Percentiles rank a stretch among this genome's conserved stretches.
These are phyloP conservation scores for Trypoxylus dichotomus DNA, from an alignment of 1,140 invertebrate genomes.

Conservation along the genomic window DNA sequence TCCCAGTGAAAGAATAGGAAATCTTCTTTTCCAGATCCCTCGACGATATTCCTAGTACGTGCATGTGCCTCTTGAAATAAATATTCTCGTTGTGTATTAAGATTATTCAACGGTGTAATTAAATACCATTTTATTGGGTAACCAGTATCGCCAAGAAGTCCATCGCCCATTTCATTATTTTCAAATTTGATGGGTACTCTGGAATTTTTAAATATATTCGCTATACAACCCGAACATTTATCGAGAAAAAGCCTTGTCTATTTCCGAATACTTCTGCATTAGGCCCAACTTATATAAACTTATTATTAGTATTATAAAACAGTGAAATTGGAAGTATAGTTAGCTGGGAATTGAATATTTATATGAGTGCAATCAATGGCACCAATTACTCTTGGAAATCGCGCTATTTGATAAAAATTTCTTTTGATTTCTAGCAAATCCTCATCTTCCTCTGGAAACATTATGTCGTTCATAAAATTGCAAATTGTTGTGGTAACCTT, in stretches of 20 bases:
- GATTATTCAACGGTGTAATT: constrained; percentile 43
- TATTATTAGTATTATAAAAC: too few relatives aligned
- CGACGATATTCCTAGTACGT: too few relatives aligned
- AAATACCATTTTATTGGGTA: constrained; percentile 38
- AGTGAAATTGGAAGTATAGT: not conserved
- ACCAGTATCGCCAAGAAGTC: constrained; percentile 30
- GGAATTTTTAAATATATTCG: constrained; percentile 46
- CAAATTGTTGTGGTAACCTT: not conserved
- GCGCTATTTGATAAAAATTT: constrained; percentile 41
- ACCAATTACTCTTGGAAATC: constrained; percentile 47
- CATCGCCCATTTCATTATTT: constrained; percentile 5
- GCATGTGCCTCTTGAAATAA: constrained; percentile 49
- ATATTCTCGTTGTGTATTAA: constrained; percentile 38
- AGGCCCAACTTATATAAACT: constrained; percentile 7
- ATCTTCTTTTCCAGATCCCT: too few relatives aligned
- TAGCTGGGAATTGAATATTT: constrained; percentile 35
- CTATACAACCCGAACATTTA: constrained; percentile 50
- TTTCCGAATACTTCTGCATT: constrained; percentile 50
- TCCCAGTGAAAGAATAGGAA: too few relatives aligned
- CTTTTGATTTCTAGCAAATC: not conserved
- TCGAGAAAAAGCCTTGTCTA: constrained; percentile 50
- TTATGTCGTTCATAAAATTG: not conserved
- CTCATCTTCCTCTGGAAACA: not conserved
- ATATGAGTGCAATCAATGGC: constrained; percentile 49
- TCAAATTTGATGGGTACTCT: constrained; percentile 29